phyloP scores from a whole-genome alignment of 1,140 invertebrate genomes.

The Calephelis virginiensis region DNA sequence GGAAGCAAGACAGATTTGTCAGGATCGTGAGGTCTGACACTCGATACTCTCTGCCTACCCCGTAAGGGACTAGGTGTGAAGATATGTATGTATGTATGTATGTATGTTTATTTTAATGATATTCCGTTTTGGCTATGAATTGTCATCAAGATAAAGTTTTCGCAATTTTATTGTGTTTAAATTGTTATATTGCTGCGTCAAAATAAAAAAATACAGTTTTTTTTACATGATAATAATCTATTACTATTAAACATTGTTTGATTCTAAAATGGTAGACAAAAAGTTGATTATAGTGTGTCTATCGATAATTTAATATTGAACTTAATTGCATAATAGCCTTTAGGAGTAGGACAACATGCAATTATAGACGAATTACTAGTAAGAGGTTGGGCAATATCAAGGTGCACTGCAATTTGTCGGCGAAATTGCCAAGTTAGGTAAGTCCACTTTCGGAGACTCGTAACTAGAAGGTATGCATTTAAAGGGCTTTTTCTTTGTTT shows the following conservation, averaged over 20 bases:
- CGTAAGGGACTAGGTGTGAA: too few species aligned
- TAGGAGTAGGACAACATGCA: constrained; percentile 6
- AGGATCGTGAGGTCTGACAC: too few species aligned
- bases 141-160: too few species aligned
- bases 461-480: not conserved
- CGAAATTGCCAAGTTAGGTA: constrained; percentile 1
- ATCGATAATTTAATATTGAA: constrained; percentile 8
- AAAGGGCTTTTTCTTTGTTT: not conserved
- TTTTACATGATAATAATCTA: constrained; percentile 2
- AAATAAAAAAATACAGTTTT: too few species aligned
- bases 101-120: too few species aligned
- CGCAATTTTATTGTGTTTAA: too few species aligned
- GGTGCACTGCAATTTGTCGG: constrained; percentile 10
- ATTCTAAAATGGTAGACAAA: not conserved
- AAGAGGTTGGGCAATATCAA: constrained; percentile 6
- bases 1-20: too few species aligned
- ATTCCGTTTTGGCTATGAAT: too few species aligned
- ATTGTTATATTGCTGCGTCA: too few species aligned
- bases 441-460: not conserved
- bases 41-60: too few species aligned
- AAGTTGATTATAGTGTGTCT: constrained; percentile 1
- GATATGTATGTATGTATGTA: too few species aligned
- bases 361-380: constrained; percentile 14
- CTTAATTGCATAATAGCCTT: constrained; percentile 13
- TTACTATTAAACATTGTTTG: not conserved